phyloP scores from a whole-genome alignment of 35 echinoderm and acorn worm species.

The Ptychodera flava region DNA sequence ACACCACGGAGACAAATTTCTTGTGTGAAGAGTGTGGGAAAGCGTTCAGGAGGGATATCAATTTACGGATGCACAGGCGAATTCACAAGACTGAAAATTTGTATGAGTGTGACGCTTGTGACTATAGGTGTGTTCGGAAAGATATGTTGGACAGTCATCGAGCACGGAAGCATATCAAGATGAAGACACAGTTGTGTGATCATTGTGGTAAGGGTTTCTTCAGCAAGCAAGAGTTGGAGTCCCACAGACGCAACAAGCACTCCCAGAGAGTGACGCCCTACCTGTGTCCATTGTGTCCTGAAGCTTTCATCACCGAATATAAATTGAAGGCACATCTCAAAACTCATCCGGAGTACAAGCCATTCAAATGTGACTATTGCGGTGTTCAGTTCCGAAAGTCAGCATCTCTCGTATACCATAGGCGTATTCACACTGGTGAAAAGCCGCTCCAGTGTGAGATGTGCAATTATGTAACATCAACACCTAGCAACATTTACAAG shows the following conservation, averaged over 20 bases:
- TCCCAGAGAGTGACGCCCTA: constrained; percentile 44
- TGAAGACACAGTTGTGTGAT: constrained; percentile 38
- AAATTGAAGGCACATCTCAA: constrained; percentile 63
- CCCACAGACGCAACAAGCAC: constrained; percentile 43
- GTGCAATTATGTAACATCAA: constrained; percentile 62
- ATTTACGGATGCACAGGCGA: background rate
- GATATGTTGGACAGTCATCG: constrained; percentile 53
- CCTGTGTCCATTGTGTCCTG: constrained; percentile 50
- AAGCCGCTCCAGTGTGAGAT: constrained; percentile 63
- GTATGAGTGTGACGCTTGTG: constrained; percentile 19
- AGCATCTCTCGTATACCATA: constrained; percentile 45
- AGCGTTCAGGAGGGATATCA: background rate
- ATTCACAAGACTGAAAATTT: background rate
- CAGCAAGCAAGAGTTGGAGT: constrained; percentile 55
- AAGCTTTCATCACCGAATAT: constrained; percentile 54
- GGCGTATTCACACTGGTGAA: constrained; percentile 65
- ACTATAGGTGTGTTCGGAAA: constrained; percentile 46
- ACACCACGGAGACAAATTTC: background rate
- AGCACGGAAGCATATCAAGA: constrained; percentile 63
- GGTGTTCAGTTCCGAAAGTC: constrained; percentile 50
- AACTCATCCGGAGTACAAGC: constrained; percentile 67
- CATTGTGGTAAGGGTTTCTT: constrained; percentile 67
- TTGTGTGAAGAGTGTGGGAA: constrained; percentile 5
- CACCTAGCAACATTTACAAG: constrained; percentile 73
- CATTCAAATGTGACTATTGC: constrained; percentile 56